These are phyloP conservation scores for Himalopsyche kuldschensis DNA, from an alignment of 2,888 invertebrate species.

Conservation along the genomic window DNA sequence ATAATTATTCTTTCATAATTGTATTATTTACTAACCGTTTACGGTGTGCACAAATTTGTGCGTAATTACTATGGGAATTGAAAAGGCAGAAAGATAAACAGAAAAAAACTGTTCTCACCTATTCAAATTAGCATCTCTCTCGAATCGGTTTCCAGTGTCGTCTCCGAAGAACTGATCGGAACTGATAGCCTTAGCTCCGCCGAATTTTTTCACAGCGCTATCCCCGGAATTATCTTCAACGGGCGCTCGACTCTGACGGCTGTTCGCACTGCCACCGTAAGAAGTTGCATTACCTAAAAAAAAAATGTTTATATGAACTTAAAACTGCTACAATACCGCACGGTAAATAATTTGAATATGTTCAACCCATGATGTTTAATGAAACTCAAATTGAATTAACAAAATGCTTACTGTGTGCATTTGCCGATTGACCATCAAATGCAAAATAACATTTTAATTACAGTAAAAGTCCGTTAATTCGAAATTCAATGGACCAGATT, in stretches of 20 bases:
- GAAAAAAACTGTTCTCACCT: conserved; percentile 29
- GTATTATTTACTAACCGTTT: not conserved
- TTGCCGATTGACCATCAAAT: too few relatives aligned
- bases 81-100: too few relatives aligned
- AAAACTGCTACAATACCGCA: not conserved
- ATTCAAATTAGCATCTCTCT: conserved; percentile 61
- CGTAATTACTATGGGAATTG: too few relatives aligned
- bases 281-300: not conserved
- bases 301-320: not conserved
- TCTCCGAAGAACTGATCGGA: conserved; percentile 96
- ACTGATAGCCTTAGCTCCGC: conserved; percentile 95
- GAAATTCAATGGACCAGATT: too few relatives aligned
- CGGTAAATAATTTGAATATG: too few relatives aligned
- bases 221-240: conserved; percentile 49
- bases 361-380: too few relatives aligned
- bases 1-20: not conserved
- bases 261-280: conserved; percentile 17
- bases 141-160: conserved; percentile 50
- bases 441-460: too few relatives aligned
- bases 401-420: too few relatives aligned
- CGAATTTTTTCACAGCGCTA: conserved; percentile 93
- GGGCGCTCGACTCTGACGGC: conserved; percentile 25
- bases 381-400: not conserved
- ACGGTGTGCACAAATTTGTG: too few relatives aligned
- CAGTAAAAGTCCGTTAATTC: too few relatives aligned